These are phyloP conservation scores for Orthonyx spaldingii DNA, from an alignment of 2,113 vertebrate species.

Conservation along the genomic window DNA sequence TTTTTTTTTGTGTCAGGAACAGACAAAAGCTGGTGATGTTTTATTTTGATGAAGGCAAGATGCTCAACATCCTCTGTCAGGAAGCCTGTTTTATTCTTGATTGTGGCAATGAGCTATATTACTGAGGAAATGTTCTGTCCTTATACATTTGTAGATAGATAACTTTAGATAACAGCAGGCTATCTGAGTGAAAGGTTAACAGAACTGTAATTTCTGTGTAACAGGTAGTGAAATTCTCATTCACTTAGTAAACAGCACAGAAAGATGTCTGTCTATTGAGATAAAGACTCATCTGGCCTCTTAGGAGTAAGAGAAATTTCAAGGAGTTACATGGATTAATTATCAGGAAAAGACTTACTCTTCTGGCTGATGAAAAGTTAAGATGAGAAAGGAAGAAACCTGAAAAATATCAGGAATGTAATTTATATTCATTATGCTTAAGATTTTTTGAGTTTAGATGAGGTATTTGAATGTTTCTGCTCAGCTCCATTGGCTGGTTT, in stretches of 20 bases:
- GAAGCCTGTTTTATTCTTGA: conserved; percentile 63
- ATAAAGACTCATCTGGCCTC: conserved; percentile 56
- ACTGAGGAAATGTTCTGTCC: conserved; percentile 61
- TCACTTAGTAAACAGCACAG: conserved; percentile 47
- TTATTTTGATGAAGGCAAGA: conserved; percentile 56
- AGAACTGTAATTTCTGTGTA: conserved; percentile 63
- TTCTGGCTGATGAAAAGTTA: not conserved
- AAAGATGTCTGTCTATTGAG: conserved; percentile 51
- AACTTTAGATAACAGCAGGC: conserved; percentile 57
- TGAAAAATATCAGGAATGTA: not conserved
- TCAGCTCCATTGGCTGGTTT: not conserved
- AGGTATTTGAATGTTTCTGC: not conserved
- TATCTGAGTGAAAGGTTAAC: conserved; percentile 55
- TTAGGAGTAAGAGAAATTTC: conserved; percentile 35
- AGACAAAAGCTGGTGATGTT: not conserved
- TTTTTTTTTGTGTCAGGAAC: conserved; percentile 17
- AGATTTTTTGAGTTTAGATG: not conserved
- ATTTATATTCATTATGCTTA: not conserved
- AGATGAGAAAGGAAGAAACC: not conserved
- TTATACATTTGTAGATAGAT: conserved; percentile 65
- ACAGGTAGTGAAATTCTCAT: conserved; percentile 55
- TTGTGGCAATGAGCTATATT: conserved; percentile 52
- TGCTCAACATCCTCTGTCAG: conserved; percentile 48
- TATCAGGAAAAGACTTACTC: conserved; percentile 29
- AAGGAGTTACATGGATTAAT: conserved; percentile 31